Evolutionary conservation across 2,888 invertebrate genomes (phyloP), one percentile per base, ranked within the genome.

Genomic region (Electrophaes corylata): DNA sequence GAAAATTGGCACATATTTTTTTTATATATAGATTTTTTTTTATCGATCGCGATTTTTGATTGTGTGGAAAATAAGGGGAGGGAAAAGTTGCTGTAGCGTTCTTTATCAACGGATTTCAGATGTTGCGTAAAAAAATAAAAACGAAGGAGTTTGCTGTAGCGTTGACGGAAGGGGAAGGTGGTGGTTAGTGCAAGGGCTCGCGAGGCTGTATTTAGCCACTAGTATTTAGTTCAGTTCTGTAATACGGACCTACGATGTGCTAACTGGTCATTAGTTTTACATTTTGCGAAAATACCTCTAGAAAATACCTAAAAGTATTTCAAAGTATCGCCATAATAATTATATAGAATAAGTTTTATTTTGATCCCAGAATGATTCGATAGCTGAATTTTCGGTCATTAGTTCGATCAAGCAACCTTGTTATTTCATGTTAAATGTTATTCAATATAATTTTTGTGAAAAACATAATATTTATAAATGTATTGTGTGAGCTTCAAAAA

Each of bases 251-350:
- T 49, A 26, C 20, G 23, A 35, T 31, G 46, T 37, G 40, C 33
- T 18, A 52, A 52, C 57, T 57, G 57, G 57, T 57, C 57, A 57
- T 57, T 52, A 57, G 52, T 48, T 52, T 51, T 57, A 57, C 23
- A 10, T 23, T 51, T 16, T 49, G 11, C 19, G 29, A 29, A 43
- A 37, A 47, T 43, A 59, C 35, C 41, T 46, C 48, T 35, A 0
- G n/a, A n/a, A n/a, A n/a, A n/a, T n/a, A n/a, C n/a, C n/a, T n/a
- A n/a, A n/a, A 14, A 50, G 26, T 45, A 41, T 48, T 54, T 40
- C 37, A 53, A 41, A 46, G 49, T 49, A 40, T 29, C 58, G 58
- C 58, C 58, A 59, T 59, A 59, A 59, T 55, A n/a, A n/a, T n/a
- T n/a, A 55, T 29, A 49, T 59, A 53, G 57, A 26, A 18, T 35